A percentile compares a stretch with the other conserved stretches of the same genome.
phyloP scores from a whole-genome alignment of 2,888 invertebrate genomes.

The Tribolium freemani region DNA sequence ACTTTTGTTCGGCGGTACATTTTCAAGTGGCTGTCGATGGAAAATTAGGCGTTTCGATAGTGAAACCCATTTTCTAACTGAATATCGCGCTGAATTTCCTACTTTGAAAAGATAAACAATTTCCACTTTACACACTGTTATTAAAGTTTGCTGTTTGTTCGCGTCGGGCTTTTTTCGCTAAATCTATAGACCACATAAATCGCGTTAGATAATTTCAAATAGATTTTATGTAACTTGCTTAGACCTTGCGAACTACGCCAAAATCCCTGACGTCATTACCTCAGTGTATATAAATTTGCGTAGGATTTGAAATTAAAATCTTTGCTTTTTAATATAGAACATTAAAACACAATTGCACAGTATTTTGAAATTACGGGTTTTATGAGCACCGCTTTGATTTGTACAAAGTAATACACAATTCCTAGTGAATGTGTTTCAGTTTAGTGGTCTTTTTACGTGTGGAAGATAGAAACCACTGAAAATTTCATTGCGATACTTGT shows the following conservation, averaged over 20 bases:
- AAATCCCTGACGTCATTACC: neutral
- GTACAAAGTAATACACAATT: neutral
- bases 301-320: neutral
- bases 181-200: neutral
- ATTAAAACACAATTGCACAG: too few relatives aligned
- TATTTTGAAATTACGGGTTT: neutral
- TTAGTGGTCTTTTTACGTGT: neutral
- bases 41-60: neutral
- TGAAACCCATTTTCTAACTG: too few relatives aligned
- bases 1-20: conserved; percentile 23
- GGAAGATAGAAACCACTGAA: neutral
- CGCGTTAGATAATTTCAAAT: neutral
- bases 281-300: neutral
- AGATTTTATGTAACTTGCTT: neutral
- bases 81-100: too few relatives aligned
- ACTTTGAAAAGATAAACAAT: too few relatives aligned
- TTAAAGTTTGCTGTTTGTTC: neutral
- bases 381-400: neutral
- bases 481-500: neutral
- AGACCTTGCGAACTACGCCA: neutral
- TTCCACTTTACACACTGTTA: too few relatives aligned
- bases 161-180: neutral
- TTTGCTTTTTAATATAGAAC: too few relatives aligned
- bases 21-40: conserved; percentile 12
- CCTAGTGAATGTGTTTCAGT: neutral